Conservation (phyloP, 1,140 invertebrate genomes). For the Aphidius gifuensis region DNA sequence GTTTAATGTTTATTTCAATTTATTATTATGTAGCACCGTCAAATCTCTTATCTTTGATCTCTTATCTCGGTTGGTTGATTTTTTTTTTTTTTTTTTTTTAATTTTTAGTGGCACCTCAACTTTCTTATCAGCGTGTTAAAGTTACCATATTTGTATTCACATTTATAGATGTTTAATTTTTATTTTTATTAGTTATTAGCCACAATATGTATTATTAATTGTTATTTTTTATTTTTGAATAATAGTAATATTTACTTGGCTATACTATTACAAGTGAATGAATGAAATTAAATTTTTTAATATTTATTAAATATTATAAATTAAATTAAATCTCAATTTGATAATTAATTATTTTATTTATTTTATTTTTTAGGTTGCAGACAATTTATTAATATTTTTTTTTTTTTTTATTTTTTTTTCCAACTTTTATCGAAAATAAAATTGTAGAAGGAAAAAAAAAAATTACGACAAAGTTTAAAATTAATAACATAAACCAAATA, state of each 20-base stretch:
- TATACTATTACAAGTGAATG: neutral
- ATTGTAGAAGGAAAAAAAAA: neutral
- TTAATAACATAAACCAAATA: neutral
- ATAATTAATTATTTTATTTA: too few relatives aligned
- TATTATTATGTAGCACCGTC: neutral
- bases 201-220: neutral
- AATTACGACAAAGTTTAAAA: neutral
- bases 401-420: too few relatives aligned
- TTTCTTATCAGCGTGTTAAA: conserved; percentile 13
- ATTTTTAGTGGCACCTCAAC: conserved; percentile 5
- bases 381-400: too few relatives aligned
- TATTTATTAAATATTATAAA: too few relatives aligned
- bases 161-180: conserved; percentile 11
- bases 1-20: neutral
- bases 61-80: neutral
- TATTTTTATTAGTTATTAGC: conserved; percentile 2
- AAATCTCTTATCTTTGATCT: too few relatives aligned
- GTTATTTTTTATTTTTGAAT: neutral
- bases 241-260: neutral
- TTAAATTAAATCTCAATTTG: too few relatives aligned
- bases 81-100: neutral
- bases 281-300: neutral
- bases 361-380: too few relatives aligned
- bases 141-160: conserved; percentile 11
- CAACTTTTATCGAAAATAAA: too few relatives aligned